Evolutionary conservation across 2,797 vertebrate species (phyloP), one percentile per base, ranked within the genome.

Genomic region (Ciconia nigra): DNA sequence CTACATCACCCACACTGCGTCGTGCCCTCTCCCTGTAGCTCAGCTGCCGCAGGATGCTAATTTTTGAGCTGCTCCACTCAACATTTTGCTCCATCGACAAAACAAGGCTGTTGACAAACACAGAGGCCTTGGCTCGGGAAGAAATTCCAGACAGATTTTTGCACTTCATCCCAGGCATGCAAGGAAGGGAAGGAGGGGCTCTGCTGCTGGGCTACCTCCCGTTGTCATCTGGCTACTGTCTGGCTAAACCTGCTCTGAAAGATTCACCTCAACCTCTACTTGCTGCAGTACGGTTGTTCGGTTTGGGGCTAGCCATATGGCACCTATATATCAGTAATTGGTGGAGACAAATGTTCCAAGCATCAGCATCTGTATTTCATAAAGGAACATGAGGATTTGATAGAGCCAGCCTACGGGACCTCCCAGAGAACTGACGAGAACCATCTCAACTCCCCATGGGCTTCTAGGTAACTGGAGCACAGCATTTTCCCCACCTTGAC

Each of bases 311-410:
- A 78, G 35, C 44, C 63, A 63, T 71, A 42, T 47, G 81, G 70
- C 88, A 94, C 67, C 66, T 87, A 78, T 73, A 57, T 79, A 74
- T 73, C n/a, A 82, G 39, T 66, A 94, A 81, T 9, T 55, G 77
- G 59, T 57, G 31, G 31, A 94, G 52, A 89, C 59, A 94, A 87
- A 61, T 71, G 71, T 78, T 94, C 47, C 47, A 87, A 93, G 57
- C 10, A 11, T 54, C 47, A 65, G 26, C 88, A 90, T 90, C 92
- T 95, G 92, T 37, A 17, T 78, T 96, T 92, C 87, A 94, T 93
- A 87, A 94, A 55, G 37, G 11, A 93, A 86, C 82, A 86, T 44
- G 35, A 80, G 69, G 87, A 89, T 87, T 51, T 81, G 69, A 90
- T 78, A 89, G 28, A 92, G 1, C 6, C 58, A 83, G 72, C 47